Percentiles rank a stretch among this genome's conserved stretches.
These are phyloP conservation scores for Parelbella ahira DNA, from an alignment of 2,888 invertebrate species.

Conservation along the genomic window DNA sequence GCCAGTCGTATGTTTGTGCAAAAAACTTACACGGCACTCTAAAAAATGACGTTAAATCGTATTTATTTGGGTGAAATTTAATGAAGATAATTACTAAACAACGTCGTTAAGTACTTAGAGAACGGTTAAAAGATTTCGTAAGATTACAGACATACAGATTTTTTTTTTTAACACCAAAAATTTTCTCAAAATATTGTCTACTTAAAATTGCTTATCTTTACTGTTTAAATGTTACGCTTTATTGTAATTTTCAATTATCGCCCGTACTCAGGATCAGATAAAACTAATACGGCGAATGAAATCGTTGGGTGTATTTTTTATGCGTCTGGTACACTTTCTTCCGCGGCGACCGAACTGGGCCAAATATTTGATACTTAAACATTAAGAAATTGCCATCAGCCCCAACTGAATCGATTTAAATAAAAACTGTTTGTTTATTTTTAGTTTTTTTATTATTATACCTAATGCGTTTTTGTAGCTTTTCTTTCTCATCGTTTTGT, in stretches of 20 bases:
- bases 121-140: no score
- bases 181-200: no score
- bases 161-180: no score
- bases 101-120: constrained; percentile 1
- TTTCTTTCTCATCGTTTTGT: no score
- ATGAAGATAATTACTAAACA: constrained; percentile 12
- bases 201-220: constrained; percentile 2
- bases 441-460: no score
- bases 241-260: constrained; percentile 18
- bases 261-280: constrained; percentile 6
- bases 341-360: not conserved
- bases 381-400: no score
- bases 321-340: not conserved
- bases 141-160: no score
- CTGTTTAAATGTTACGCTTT: constrained; percentile 14
- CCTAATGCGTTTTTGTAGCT: no score
- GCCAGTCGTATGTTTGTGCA: no score
- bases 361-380: not conserved
- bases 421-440: no score
- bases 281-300: constrained; percentile 3
- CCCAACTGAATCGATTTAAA: no score
- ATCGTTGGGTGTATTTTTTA: constrained; percentile 3
- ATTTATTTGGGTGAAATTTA: constrained; percentile 15
- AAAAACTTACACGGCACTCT: constrained; percentile 4
- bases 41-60: not conserved